Evolutionary conservation across 1,140 invertebrate genomes (phyloP), one percentile per base, ranked within the genome.

Genomic region (Metopolophium dirhodum): DNA sequence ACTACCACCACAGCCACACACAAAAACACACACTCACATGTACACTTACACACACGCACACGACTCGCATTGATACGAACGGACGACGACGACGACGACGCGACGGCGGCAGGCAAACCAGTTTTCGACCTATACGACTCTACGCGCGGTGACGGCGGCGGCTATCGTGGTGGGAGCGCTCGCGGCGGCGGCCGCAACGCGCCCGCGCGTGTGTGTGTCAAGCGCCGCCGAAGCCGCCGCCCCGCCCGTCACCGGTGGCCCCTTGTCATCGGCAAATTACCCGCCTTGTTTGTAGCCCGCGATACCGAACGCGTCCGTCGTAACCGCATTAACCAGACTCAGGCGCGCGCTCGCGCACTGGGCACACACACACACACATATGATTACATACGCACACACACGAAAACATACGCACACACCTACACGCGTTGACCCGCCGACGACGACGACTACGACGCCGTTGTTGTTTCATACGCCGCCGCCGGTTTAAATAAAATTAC

Each of bases 211-310:
- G 91, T 85, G 91, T 93, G 82, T 86, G 91, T 93, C 91, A 93
- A 93, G 91, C 90, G 90, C 90, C 91, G 90, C 90, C 90, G 90
- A 47, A 47, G 86, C 54, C 54, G 68, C 91, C 91, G 82, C 91
- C 82, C 91, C 91, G 82, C 82, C 49, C 91, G 91, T 83, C 90
- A 92, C 77, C 91, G 91, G 91, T 92, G 91, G 91, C 91, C 91
- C 77, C 91, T 93, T 93, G 91, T 93, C 91, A 93, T 86, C 91
- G 91, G 91, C 91, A 93, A 93, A 93, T 93, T 93, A 93, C 91
- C 91, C 91, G 77, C 91, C 82, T 93, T 85, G 91, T 93, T 93
- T 93, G 91, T 93, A 93, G 82, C 47, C 49, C 35, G 49, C 91
- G 91, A 93, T 86, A 93, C 91, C 91, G 91, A 93, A 93, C 91